These are phyloP conservation scores for Otus scops DNA, from an alignment of 2,797 vertebrate species.

Conservation along the genomic window DNA sequence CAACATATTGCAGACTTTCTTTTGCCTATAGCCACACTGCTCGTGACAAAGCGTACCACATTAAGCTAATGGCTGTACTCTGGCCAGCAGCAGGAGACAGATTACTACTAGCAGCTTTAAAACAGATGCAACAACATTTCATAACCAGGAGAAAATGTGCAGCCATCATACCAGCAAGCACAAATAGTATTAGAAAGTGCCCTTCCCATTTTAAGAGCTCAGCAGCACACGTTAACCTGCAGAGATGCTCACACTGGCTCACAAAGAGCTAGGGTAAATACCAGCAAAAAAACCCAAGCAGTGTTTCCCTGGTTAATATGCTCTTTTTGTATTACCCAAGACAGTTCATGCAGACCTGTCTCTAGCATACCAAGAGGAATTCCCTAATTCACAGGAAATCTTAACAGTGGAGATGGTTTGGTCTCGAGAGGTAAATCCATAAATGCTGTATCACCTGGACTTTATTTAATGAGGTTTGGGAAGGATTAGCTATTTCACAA, in stretches of 20 bases:
- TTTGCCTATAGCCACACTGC: background rate
- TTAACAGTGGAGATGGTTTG: background rate
- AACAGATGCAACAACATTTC: conserved; percentile 41
- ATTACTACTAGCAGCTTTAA: conserved; percentile 41
- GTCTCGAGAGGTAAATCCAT: background rate
- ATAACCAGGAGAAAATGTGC: conserved; percentile 28
- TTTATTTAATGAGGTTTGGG: conserved; percentile 31
- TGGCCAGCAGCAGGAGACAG: conserved; percentile 42
- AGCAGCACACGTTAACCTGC: background rate
- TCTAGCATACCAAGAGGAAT: background rate
- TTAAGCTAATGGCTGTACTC: background rate
- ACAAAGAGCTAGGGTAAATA: background rate
- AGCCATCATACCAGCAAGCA: background rate
- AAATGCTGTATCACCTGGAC: conserved; percentile 33
- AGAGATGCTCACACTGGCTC: background rate
- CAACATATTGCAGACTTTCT: background rate
- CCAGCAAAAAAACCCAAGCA: background rate
- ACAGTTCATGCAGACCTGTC: background rate
- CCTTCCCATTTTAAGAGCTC: background rate
- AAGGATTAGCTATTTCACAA: conserved; percentile 39
- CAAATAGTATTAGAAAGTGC: background rate
- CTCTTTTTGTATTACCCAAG: background rate
- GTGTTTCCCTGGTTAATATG: background rate
- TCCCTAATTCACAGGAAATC: background rate
- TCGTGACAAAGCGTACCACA: background rate